phyloP scores from a whole-genome alignment of 2,797 vertebrate species.

The Falco berigora region DNA sequence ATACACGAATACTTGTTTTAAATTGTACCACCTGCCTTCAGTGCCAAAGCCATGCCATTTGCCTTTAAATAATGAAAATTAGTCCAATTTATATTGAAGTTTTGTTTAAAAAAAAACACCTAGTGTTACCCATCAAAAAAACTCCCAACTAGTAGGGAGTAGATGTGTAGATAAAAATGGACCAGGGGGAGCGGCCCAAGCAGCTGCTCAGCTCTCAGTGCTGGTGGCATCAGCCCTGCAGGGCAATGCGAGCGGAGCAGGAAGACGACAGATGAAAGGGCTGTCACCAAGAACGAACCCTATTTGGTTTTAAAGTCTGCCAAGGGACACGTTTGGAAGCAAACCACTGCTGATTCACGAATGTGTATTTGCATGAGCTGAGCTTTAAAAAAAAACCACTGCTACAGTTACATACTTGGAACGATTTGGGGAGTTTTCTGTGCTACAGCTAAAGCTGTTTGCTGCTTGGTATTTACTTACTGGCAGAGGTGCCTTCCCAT shows the following conservation, averaged over 20 bases:
- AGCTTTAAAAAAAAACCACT: neutral
- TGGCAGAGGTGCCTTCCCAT: neutral
- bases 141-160: neutral
- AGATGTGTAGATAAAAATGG: neutral
- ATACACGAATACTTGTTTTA: neutral
- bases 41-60: neutral
- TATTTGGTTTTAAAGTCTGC: neutral
- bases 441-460: neutral
- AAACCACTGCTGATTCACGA: neutral
- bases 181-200: neutral
- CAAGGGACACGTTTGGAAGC: neutral
- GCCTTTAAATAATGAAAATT: neutral
- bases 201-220: fast-evolving
- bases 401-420: neutral
- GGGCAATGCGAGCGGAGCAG: neutral
- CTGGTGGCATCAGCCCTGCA: fast-evolving
- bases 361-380: neutral
- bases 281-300: neutral
- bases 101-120: neutral
- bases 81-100: neutral
- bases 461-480: neutral
- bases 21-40: neutral
- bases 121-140: neutral
- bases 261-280: neutral
- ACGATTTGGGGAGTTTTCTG: neutral